Evolutionary conservation across 23 tunicate species (phyloP).

Genomic region (Oikopleura vanhoeffeni): DNA sequence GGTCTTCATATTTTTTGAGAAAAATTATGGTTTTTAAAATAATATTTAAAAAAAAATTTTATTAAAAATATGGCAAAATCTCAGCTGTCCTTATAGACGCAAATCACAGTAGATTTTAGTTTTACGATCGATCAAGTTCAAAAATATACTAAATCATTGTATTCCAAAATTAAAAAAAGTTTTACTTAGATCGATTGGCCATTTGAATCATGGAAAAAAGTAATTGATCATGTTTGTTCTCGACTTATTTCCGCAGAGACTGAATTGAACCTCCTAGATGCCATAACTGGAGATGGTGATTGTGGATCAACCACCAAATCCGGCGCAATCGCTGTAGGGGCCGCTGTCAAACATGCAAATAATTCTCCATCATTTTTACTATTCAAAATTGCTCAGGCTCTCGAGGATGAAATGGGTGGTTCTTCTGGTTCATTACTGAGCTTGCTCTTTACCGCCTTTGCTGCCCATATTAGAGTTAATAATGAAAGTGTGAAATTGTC

Average conservation of each 20-base stretch:
- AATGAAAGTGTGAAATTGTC: neutral
- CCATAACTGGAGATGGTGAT: constrained; percentile 82
- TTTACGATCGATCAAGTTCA: no score
- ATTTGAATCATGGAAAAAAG: neutral
- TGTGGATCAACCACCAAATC: constrained; percentile 81
- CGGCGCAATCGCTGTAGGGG: constrained; percentile 25
- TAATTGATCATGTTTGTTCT: constrained; percentile 27
- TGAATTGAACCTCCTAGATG: constrained; percentile 46
- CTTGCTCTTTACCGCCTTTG: constrained; percentile 7
- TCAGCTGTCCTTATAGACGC: no score
- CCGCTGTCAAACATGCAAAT: neutral
- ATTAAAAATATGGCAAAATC: no score
- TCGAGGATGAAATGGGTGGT: constrained; percentile 10
- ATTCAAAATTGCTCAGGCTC: neutral
- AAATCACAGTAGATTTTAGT: no score
- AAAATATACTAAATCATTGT: no score
- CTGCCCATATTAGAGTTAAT: neutral
- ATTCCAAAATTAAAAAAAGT: no score
- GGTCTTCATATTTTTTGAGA: no score
- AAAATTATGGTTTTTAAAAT: no score
- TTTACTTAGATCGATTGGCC: neutral
- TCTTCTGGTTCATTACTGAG: neutral
- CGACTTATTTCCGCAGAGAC: constrained; percentile 31
- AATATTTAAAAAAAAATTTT: no score
- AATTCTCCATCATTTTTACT: neutral